A percentile compares a stretch with the other conserved stretches of the same genome.
These are phyloP conservation scores for Drosophila affinis DNA, from an alignment of 2,888 invertebrate genomes.

Conservation along the genomic window DNA sequence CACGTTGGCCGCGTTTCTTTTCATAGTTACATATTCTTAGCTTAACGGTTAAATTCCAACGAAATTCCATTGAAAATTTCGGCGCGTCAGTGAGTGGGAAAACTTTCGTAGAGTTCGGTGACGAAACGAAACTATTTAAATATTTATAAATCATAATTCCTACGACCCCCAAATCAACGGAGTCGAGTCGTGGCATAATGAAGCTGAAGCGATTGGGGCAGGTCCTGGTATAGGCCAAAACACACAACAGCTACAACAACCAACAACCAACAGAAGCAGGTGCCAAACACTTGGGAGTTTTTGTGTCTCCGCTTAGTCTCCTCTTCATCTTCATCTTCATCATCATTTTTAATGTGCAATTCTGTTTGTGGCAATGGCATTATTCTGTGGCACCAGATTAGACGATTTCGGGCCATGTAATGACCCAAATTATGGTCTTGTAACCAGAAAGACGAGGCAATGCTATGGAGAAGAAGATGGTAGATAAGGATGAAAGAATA, in stretches of 20 bases:
- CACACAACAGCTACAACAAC: neutral
- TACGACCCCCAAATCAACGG: slow-evolving; percentile 40
- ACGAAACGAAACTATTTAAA: slow-evolving; percentile 53
- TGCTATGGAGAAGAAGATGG: neutral
- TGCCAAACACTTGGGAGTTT: slow-evolving; percentile 8
- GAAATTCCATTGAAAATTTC: slow-evolving; percentile 18
- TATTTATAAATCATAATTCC: slow-evolving; percentile 52
- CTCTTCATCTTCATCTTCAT: slow-evolving; percentile 25
- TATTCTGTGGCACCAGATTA: slow-evolving; percentile 31
- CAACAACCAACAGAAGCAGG: slow-evolving; percentile 17
- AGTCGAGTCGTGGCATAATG: slow-evolving; percentile 34
- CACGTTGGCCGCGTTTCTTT: slow-evolving; percentile 69
- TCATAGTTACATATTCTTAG: slow-evolving; percentile 17
- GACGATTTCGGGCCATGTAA: slow-evolving; percentile 22
- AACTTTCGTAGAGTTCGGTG: slow-evolving; percentile 17
- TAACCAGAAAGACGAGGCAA: neutral
- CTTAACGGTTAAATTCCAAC: slow-evolving; percentile 6
- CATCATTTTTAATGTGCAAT: slow-evolving; percentile 65
- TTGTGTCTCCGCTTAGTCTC: neutral
- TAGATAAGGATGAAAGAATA: no score
- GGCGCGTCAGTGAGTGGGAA: slow-evolving; percentile 26
- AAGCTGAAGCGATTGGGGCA: slow-evolving; percentile 27
- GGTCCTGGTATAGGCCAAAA: slow-evolving; percentile 16
- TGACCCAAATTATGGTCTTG: slow-evolving; percentile 16
- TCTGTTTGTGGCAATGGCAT: slow-evolving; percentile 44